Evolutionary conservation across 2,113 vertebrate genomes (phyloP).

Genomic region (Bubo blakistoni): DNA sequence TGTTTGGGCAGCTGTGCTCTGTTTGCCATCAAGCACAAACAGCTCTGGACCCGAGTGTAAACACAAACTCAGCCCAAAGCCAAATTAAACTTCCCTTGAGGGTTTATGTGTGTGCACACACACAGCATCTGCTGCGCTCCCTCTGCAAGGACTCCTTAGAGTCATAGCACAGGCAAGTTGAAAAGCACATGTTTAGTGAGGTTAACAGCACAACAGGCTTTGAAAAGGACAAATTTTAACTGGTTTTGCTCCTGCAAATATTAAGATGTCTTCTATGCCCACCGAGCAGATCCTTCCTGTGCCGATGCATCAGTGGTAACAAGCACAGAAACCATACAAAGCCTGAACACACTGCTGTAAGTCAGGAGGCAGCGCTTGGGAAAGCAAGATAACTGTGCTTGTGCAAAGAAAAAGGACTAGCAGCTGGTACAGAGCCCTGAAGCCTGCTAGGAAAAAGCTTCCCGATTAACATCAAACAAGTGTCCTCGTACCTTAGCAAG

Average conservation of each 20-base stretch:
- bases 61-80: not conserved
- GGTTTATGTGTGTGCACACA: not conserved
- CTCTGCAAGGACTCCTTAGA: not conserved
- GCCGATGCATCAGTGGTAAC: not conserved
- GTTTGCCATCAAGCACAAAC: not conserved
- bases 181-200: not conserved
- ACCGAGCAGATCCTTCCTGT: not conserved
- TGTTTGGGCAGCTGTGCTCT: not conserved
- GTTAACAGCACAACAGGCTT: not conserved
- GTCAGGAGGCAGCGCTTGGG: not conserved
- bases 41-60: not conserved
- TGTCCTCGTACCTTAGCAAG: not conserved
- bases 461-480: not conserved
- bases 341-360: rapidly evolving
- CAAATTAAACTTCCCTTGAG: not conserved
- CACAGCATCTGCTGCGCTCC: not conserved
- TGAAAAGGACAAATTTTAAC: not conserved
- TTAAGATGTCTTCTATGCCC: not conserved
- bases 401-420: not conserved
- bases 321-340: not conserved
- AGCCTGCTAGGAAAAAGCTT: not conserved
- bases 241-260: not conserved
- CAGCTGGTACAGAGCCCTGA: not conserved
- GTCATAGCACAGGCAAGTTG: not conserved
- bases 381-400: not conserved